Evolutionary conservation across 2,797 vertebrate species (phyloP), one percentile per base, ranked within the genome.

Genomic region (Hapalemur alaotrensis): DNA sequence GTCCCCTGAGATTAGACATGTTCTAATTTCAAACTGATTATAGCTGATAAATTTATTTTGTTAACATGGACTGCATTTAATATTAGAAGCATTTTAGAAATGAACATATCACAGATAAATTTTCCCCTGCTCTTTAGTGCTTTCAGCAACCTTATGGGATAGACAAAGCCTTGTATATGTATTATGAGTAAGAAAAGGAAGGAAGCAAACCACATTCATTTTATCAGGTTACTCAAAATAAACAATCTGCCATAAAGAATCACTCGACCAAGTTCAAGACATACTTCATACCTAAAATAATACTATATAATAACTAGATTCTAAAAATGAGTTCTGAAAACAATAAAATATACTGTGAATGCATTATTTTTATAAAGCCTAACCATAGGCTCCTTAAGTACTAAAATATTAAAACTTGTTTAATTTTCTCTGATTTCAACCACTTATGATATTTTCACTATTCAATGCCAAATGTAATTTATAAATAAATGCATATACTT

Each of bases 401-500:
- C 43, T 72, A 83, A 91, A 95, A 88, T 84, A 80, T 59, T 48
- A 75, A 91, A 92, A 96, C 17, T n/a, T 81, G 25, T 69, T 80
- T 91, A 23, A 91, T 96, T 96, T 82, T 86, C 25, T 52, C 69
- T 52, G 23, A 95, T 67, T 17, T 82, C 17, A 18, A 75, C 48
- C 89, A 2, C 22, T 54, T 20, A 54, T 7, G 28, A 83, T 15
- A 84, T 35, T 93, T 94, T 63, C 69, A 70, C 73, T 86, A 94
- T 90, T 82, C 52, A 91, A 48, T 30, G 46, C 17, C 94, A 92
- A 94, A 41, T 3, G 3, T 17, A 76, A 57, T 95, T 95, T 84
- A 52, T 4, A 85, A 80, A 88, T 61, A 89, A 50, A 92, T 23
- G 50, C 20, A 52, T 4, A 65, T 25, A 59, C 10, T 75, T 48